These are phyloP conservation scores for Etia nguti DNA, from an alignment of 2,113 vertebrate genomes.

Conservation along the genomic window DNA sequence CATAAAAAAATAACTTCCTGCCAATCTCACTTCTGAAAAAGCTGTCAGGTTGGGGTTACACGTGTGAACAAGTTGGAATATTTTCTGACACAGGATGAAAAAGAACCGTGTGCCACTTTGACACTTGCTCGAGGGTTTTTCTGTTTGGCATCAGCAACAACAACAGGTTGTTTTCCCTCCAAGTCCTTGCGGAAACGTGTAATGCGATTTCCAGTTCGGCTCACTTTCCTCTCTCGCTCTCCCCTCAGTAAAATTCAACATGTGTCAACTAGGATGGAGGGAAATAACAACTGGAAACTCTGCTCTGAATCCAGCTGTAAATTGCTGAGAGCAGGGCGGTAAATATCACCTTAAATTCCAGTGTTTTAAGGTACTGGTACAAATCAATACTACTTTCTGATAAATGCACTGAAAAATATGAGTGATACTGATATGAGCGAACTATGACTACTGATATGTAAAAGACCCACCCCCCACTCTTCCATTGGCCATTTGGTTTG, in stretches of 20 bases:
- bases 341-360: background rate
- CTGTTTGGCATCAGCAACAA: background rate
- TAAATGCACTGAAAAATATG: background rate
- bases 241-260: background rate
- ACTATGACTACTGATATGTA: background rate
- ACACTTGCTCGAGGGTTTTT: background rate
- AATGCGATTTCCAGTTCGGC: background rate
- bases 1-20: background rate
- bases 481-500: background rate
- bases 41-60: background rate
- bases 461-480: accelerated
- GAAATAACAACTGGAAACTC: background rate
- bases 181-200: background rate
- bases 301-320: background rate
- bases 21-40: background rate
- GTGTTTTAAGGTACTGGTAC: background rate
- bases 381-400: background rate
- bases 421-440: background rate
- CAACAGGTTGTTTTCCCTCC: background rate
- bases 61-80: background rate
- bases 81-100: background rate
- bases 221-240: background rate
- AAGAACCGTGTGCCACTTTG: background rate
- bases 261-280: background rate
- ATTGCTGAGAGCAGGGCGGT: background rate